Percentiles rank a stretch among this genome's conserved stretches.
Evolutionary conservation across 2,888 invertebrate genomes (phyloP).

Genomic region (Conus canariensis): DNA sequence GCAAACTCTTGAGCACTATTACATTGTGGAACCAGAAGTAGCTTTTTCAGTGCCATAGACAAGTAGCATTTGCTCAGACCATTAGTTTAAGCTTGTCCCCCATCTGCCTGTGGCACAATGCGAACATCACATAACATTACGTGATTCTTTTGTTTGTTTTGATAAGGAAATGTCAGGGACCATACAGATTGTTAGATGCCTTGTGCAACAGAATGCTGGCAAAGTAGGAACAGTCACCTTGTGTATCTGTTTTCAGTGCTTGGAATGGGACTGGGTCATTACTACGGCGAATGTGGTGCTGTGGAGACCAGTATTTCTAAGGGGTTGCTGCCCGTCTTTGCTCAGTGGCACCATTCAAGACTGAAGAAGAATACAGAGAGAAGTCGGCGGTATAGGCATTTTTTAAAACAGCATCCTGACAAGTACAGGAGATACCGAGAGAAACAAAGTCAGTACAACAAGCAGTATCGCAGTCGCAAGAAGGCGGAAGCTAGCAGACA

Average conservation of each 20-base stretch:
- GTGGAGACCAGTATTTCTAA: slow-evolving; percentile 13
- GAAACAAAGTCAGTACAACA: slow-evolving; percentile 16
- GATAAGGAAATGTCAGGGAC: too few relatives aligned
- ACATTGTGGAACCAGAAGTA: too few relatives aligned
- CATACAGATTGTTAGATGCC: too few relatives aligned
- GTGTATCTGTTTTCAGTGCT: slow-evolving; percentile 25
- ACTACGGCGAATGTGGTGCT: slow-evolving; percentile 8
- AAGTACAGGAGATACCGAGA: slow-evolving; percentile 23
- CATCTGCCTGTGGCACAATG: too few relatives aligned
- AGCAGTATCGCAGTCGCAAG: background rate
- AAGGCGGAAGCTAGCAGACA: background rate
- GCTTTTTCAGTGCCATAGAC: too few relatives aligned
- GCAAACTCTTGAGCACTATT: too few relatives aligned
- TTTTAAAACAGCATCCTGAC: slow-evolving; percentile 17
- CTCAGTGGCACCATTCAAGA: slow-evolving; percentile 9
- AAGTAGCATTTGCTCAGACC: too few relatives aligned
- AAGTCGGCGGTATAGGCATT: slow-evolving; percentile 19
- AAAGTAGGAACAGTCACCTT: background rate
- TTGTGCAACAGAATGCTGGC: background rate
- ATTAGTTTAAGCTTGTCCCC: too few relatives aligned
- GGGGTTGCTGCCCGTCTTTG: background rate
- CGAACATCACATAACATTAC: too few relatives aligned
- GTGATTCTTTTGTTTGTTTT: too few relatives aligned
- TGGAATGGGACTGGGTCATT: background rate
- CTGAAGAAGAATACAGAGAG: slow-evolving; percentile 19